Percentiles rank a stretch among this genome's conserved stretches.
phyloP scores from a whole-genome alignment of 2,888 invertebrate species.

The Nomada ruficornis region DNA sequence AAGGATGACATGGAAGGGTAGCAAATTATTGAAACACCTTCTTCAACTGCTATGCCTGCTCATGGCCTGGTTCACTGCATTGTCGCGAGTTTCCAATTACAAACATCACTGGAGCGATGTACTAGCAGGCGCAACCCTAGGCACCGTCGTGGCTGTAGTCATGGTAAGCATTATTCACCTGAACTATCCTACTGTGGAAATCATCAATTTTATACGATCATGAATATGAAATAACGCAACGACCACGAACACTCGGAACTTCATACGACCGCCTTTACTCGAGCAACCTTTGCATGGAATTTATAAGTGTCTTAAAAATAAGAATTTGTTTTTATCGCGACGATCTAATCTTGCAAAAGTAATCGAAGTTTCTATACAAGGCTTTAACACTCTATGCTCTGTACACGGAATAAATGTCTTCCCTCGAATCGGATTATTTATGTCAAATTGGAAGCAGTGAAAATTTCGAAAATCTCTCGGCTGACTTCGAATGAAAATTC shows the following conservation, averaged over 20 bases:
- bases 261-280: neutral
- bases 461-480: too few species aligned
- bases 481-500: too few species aligned
- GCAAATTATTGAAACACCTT: conserved; percentile 92
- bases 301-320: too few species aligned
- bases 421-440: neutral
- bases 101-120: conserved; percentile 99
- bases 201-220: conserved; percentile 29
- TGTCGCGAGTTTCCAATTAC: conserved; percentile 97
- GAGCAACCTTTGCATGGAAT: too few species aligned
- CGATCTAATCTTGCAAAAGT: too few species aligned
- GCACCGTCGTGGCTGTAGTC: conserved; percentile 88
- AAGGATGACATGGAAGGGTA: conserved; percentile 92
- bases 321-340: too few species aligned
- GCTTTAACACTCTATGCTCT: too few species aligned
- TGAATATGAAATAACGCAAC: conserved; percentile 29
- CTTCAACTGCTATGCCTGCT: conserved; percentile 92
- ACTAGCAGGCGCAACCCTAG: conserved; percentile 91
- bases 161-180: conserved; percentile 87
- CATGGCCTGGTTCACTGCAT: conserved; percentile 94
- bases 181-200: conserved; percentile 41
- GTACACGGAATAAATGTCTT: too few species aligned
- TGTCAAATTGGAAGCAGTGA: neutral
- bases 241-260: conserved; percentile 1
- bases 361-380: too few species aligned